Evolutionary conservation across 1,140 invertebrate genomes (phyloP).

Genomic region (Leucophenga varia): DNA sequence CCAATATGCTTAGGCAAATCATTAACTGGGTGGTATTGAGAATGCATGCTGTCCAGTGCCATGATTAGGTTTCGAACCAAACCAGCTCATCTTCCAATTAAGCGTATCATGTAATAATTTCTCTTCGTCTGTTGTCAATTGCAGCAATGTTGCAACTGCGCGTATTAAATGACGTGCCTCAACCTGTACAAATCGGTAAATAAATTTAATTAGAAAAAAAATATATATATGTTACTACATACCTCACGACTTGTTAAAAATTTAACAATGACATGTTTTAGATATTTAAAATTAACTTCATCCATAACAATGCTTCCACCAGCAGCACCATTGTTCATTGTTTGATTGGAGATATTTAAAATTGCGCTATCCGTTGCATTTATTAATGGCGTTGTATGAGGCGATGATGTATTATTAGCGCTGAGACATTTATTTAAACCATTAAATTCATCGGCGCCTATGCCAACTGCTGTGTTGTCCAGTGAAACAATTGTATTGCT

Average conservation of each 20-base stretch:
- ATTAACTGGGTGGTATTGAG: constrained; percentile 62
- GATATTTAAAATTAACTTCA: constrained; percentile 66
- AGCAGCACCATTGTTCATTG: too few relatives aligned
- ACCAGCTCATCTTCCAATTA: constrained; percentile 88
- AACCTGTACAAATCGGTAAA: constrained; percentile 43
- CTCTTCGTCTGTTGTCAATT: constrained; percentile 85
- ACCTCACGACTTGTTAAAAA: constrained; percentile 88
- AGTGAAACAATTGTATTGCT: constrained; percentile 23
- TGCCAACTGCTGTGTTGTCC: constrained; percentile 20
- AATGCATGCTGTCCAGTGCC: constrained; percentile 63
- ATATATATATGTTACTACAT: constrained; percentile 17
- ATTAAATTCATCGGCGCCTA: neutral
- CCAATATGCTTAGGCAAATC: constrained; percentile 10
- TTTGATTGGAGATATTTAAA: too few relatives aligned
- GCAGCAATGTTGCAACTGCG: constrained; percentile 81
- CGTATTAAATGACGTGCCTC: constrained; percentile 86
- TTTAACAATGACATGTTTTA: constrained; percentile 91
- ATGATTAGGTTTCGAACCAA: constrained; percentile 67
- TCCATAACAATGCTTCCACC: constrained; percentile 63
- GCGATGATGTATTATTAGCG: neutral
- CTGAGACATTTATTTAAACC: too few relatives aligned
- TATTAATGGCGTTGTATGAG: constrained; percentile 1
- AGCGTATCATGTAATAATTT: constrained; percentile 81
- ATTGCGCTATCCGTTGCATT: constrained; percentile 18
- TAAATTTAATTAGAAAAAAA: constrained; percentile 1